Conservation (phyloP, 2,888 invertebrate species). For the Lottia scabra region DNA sequence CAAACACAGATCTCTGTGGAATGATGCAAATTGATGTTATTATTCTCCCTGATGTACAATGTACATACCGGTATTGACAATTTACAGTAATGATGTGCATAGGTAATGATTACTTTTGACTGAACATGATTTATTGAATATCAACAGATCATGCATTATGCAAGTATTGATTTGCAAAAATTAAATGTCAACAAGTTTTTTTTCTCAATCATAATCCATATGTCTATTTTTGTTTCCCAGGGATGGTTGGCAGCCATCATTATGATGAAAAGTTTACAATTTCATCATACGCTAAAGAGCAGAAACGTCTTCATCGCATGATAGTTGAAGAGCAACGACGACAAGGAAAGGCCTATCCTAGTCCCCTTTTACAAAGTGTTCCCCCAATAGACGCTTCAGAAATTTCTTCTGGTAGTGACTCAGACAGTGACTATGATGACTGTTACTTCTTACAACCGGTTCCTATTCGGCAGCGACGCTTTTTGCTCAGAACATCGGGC, state of each 20-base stretch:
- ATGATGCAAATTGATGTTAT: too few relatives aligned
- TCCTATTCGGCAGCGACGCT: conserved; percentile 89
- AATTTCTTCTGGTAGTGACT: conserved; percentile 40
- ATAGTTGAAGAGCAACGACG: conserved; percentile 80
- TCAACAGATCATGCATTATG: too few relatives aligned
- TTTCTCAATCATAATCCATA: background rate
- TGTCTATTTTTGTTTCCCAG: conserved; percentile 67
- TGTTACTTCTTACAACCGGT: conserved; percentile 79
- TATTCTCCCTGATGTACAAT: too few relatives aligned
- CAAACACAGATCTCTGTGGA: too few relatives aligned
- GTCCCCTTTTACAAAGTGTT: conserved; percentile 41
- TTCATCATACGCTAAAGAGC: conserved; percentile 89
- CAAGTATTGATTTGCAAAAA: too few relatives aligned
- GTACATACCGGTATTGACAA: too few relatives aligned
- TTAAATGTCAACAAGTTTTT: too few relatives aligned
- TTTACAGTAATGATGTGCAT: too few relatives aligned
- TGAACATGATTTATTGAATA: too few relatives aligned
- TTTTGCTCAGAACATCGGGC: conserved; percentile 90
- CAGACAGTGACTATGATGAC: conserved; percentile 63
- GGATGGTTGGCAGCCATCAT: conserved; percentile 81
- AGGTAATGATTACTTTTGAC: too few relatives aligned
- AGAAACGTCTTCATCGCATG: conserved; percentile 86
- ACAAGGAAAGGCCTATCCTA: conserved; percentile 66
- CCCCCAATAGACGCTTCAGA: conserved; percentile 46
- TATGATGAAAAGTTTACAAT: conserved; percentile 84